Evolutionary conservation across 2,113 vertebrate species (phyloP).

Genomic region (Cercocebus atys): DNA sequence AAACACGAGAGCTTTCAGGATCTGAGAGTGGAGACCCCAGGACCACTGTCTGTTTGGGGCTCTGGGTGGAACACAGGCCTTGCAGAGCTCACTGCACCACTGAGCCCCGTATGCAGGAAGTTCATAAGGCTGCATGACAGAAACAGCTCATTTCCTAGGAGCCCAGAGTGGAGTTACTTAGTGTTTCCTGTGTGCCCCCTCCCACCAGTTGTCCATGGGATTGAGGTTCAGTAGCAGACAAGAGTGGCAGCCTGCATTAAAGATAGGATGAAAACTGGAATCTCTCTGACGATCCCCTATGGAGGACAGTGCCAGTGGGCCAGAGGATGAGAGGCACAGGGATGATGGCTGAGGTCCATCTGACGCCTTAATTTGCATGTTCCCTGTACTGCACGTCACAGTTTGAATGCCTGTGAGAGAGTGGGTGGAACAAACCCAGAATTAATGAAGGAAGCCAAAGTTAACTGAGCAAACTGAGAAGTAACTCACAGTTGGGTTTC

Average conservation of each 20-base stretch:
- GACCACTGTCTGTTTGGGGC: too few relatives aligned
- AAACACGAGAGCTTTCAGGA: neutral
- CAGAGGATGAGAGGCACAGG: neutral
- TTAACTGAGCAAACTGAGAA: neutral
- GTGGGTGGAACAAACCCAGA: too few relatives aligned
- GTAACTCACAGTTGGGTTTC: neutral
- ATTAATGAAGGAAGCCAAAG: neutral
- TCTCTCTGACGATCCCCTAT: neutral
- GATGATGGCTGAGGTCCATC: neutral
- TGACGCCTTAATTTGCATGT: neutral
- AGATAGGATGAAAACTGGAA: neutral
- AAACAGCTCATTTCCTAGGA: neutral
- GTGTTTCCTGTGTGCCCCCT: too few relatives aligned
- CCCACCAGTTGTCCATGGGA: too few relatives aligned
- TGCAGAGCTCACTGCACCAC: neutral
- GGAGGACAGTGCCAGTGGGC: too few relatives aligned
- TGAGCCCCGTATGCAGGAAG: neutral
- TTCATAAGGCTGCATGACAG: neutral
- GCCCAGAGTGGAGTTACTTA: too few relatives aligned
- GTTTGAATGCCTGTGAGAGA: neutral
- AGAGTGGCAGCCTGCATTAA: neutral
- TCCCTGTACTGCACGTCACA: rapidly evolving
- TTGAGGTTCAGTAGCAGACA: too few relatives aligned
- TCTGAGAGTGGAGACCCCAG: neutral
- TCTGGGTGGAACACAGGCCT: neutral